Conservation (phyloP, 2,888 invertebrate species). For the Meta bourneti region DNA sequence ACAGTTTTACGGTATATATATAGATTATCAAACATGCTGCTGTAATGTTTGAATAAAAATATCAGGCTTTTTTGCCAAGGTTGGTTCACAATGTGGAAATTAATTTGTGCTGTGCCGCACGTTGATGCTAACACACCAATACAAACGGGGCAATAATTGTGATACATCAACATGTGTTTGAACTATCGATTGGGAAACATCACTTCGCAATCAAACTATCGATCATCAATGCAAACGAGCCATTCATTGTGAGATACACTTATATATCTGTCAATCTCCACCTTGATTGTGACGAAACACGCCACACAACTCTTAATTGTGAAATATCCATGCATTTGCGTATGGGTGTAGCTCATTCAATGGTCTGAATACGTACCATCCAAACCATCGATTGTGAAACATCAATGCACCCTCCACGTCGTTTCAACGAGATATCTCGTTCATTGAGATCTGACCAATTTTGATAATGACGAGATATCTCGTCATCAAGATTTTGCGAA, state of each 20-base stretch:
- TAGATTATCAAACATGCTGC: constrained; percentile 43
- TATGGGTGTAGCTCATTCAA: too few relatives aligned
- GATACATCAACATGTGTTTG: background rate
- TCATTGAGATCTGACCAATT: too few relatives aligned
- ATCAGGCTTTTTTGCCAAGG: background rate
- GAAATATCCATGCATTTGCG: background rate
- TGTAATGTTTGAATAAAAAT: constrained; percentile 19
- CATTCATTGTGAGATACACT: too few relatives aligned
- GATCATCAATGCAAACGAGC: background rate
- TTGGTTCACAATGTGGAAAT: background rate
- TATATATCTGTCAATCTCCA: background rate
- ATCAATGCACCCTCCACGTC: too few relatives aligned
- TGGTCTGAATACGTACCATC: too few relatives aligned
- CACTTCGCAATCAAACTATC: background rate
- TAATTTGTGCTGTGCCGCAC: constrained; percentile 2
- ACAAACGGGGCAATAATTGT: background rate
- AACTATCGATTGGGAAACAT: background rate
- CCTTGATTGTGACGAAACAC: background rate
- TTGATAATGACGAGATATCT: too few relatives aligned
- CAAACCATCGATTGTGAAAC: too few relatives aligned
- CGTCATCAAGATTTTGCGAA: too few relatives aligned
- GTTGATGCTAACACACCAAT: background rate
- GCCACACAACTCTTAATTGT: background rate
- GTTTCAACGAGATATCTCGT: too few relatives aligned
- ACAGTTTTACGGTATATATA: constrained; percentile 13